phyloP scores from a whole-genome alignment of 92 coral and sea anemone genomes.

The Epizoanthus scotinus region DNA sequence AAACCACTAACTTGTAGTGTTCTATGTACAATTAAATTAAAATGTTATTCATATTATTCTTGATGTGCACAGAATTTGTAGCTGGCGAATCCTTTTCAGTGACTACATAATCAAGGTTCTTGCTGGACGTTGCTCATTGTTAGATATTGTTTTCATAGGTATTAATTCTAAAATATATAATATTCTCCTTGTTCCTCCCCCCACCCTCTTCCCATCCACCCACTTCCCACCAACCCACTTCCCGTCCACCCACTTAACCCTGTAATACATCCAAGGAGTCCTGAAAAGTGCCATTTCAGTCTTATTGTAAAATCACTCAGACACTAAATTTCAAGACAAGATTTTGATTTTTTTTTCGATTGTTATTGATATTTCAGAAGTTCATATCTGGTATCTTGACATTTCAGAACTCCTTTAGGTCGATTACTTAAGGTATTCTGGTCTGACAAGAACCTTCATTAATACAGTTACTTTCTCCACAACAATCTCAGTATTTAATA shows the following conservation, averaged over 20 bases:
- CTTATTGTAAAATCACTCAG: background rate
- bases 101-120: slow-evolving; percentile 20
- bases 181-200: background rate
- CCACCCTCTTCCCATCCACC: slow-evolving; percentile 14
- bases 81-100: background rate
- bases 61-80: slow-evolving; percentile 24
- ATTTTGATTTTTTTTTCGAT: background rate
- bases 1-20: background rate
- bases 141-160: background rate
- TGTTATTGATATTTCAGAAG: too few species aligned
- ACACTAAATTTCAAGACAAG: background rate
- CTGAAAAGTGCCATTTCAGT: background rate
- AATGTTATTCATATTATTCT: background rate
- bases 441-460: slow-evolving; percentile 24
- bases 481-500: slow-evolving; percentile 11
- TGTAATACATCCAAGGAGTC: background rate
- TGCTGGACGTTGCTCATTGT: background rate
- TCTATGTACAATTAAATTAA: slow-evolving; percentile 2
- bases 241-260: background rate
- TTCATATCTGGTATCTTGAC: background rate
- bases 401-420: slow-evolving; percentile 11
- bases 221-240: background rate
- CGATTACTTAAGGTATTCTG: background rate
- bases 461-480: background rate
- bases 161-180: background rate